These are phyloP conservation scores for Byasa hedistus DNA, from an alignment of 2,888 invertebrate genomes.

Conservation along the genomic window DNA sequence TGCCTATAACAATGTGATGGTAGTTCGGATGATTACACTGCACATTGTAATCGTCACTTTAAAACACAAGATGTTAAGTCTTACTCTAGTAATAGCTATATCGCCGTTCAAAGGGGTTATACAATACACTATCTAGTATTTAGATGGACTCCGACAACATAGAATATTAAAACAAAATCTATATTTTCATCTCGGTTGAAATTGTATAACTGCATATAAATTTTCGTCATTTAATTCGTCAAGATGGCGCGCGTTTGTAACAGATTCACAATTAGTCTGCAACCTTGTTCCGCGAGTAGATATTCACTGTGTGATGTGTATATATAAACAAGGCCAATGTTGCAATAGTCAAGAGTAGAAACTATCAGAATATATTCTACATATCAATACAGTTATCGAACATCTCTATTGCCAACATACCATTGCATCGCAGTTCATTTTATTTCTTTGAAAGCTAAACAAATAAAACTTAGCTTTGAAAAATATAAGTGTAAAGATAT, in stretches of 20 bases:
- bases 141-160: too few species aligned
- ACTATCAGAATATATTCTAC: not conserved
- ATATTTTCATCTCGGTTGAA: conserved; percentile 27
- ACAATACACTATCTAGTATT: too few species aligned
- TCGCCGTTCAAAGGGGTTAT: too few species aligned
- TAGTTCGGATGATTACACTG: too few species aligned
- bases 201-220: conserved; percentile 59
- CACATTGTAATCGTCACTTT: too few species aligned
- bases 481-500: too few species aligned
- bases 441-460: not conserved
- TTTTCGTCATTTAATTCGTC: conserved; percentile 60
- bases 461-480: too few species aligned
- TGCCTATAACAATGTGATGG: too few species aligned
- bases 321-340: conserved; percentile 21
- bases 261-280: conserved; percentile 39
- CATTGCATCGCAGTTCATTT: not conserved
- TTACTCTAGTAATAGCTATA: too few species aligned
- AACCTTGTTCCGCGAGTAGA: conserved; percentile 55
- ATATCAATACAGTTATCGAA: not conserved
- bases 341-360: conserved; percentile 17
- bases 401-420: not conserved
- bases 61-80: too few species aligned
- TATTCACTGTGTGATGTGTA: conserved; percentile 7
- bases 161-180: not conserved
- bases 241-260: conserved; percentile 60